phyloP scores from a whole-genome alignment of 2,113 vertebrate species.

The Larimichthys crocea region DNA sequence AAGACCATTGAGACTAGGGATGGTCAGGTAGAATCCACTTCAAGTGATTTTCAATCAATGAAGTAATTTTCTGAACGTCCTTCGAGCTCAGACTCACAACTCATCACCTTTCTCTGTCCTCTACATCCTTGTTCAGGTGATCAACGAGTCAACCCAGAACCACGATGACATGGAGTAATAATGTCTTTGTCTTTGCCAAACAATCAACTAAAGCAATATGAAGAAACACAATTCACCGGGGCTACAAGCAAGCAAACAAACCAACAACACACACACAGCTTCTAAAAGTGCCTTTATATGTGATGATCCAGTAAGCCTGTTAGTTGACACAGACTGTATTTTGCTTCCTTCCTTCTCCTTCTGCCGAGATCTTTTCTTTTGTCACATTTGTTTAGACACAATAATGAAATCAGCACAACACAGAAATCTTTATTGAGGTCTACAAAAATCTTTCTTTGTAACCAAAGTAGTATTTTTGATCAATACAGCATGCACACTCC shows the following conservation, averaged over 20 bases:
- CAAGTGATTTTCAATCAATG: conserved; percentile 27
- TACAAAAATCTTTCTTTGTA: conserved; percentile 62
- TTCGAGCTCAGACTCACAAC: conserved; percentile 8
- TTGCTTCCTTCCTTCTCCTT: conserved; percentile 52
- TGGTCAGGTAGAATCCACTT: conserved; percentile 77
- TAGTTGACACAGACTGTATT: conserved; percentile 67
- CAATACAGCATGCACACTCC: conserved; percentile 49
- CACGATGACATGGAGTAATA: conserved; percentile 78
- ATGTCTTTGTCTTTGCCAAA: conserved; percentile 40
- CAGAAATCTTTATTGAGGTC: conserved; percentile 57
- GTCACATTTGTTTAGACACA: conserved; percentile 66
- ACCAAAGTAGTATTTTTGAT: conserved; percentile 71
- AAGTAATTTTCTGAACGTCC: background rate
- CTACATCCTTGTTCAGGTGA: conserved; percentile 68
- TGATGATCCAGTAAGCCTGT: conserved; percentile 64
- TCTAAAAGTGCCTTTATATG: conserved; percentile 80
- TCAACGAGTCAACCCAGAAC: conserved; percentile 83
- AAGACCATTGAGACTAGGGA: conserved; percentile 85
- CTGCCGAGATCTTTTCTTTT: conserved; percentile 53
- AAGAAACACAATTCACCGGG: conserved; percentile 50
- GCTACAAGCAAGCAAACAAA: conserved; percentile 60
- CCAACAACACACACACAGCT: conserved; percentile 59
- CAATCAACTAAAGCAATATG: conserved; percentile 62
- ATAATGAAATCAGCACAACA: conserved; percentile 59
- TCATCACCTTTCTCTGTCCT: conserved; percentile 23